Base-by-base conservation (phyloP, 1,140 invertebrate genomes). In the Drosophila oshimai region DNA sequence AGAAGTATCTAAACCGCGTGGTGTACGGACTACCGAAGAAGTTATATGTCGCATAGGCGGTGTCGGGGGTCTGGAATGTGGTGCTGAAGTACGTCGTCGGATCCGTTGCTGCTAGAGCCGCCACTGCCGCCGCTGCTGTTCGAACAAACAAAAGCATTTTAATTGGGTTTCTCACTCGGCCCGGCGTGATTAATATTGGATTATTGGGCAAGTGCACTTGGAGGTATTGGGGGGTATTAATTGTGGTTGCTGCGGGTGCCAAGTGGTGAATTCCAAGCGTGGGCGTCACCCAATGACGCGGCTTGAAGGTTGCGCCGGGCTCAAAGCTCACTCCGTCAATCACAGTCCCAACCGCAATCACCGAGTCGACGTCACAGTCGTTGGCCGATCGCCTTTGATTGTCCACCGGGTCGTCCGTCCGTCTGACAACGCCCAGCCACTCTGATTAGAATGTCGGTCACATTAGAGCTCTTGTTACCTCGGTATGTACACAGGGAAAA, bases 211-310 rank as follows among this genome's bases (percentile, higher is more conserved):
- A 61, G 75, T 84, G 80, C 75, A 64, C 57, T 74, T 64, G 69
- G 47, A 54, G 49, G n/a, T n/a, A 18, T 15, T 46, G 44, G 20
- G 39, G 31, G 54, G 54, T 34, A 74, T 79, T 84, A 74, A 60
- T 78, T 55, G 62, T 58, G 58, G 47, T 64, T 70, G 65, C 45
- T 55, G 69, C 36, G 46, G 60, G 46, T 84, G 78, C 67, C 71
- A 76, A 81, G 50, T 81, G 67, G 50, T 62, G 54, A 75, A 84
- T 84, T 84, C 80, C 80, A 87, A 75, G 65, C 41, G 80, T 86
- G 81, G 80, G 80, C 80, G 80, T 75, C 61, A 65, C 62, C 62
- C 62, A 65, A 47, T 65, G 61, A 64, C 61, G 34, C 26, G 9
- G 69, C 34, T 36, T 60, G 61, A 84, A 84, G 80, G 80, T 86